Conservation (phyloP, 2,113 vertebrate species). For the Urocitellus parryii region DNA sequence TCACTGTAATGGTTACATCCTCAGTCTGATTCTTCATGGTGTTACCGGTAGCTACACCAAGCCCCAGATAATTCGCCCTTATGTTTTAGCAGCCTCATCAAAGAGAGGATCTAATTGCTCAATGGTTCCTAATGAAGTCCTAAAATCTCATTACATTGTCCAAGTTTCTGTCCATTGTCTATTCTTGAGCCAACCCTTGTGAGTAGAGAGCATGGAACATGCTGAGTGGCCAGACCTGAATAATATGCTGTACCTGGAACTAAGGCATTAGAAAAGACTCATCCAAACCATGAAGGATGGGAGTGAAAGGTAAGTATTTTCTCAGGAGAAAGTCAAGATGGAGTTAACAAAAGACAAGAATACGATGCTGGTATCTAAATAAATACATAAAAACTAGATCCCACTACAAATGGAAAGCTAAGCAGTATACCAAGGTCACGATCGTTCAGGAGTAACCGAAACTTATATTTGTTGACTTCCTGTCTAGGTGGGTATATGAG, state of each 20-base stretch:
- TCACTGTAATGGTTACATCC: background rate
- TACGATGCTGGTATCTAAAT: background rate
- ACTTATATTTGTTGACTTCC: background rate
- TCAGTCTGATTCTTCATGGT: background rate
- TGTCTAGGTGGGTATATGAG: background rate
- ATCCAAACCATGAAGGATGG: background rate
- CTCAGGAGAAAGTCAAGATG: background rate
- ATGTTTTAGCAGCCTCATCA: background rate
- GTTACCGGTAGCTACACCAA: background rate
- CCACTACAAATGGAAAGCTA: background rate
- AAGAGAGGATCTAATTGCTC: background rate
- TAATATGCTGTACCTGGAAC: background rate
- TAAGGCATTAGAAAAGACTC: background rate
- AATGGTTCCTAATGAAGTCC: background rate
- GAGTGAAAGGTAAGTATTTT: background rate
- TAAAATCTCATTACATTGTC: background rate
- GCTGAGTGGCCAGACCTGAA: background rate
- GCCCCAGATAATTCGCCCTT: too few relatives aligned
- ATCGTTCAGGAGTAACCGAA: background rate
- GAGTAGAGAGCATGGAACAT: background rate
- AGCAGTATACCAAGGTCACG: background rate
- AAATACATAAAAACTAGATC: background rate
- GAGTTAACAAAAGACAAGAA: background rate
- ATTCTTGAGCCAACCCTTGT: background rate
- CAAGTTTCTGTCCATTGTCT: background rate